Base-by-base conservation (phyloP, 2,888 invertebrate genomes). In the Pogonocherus hispidulus region DNA sequence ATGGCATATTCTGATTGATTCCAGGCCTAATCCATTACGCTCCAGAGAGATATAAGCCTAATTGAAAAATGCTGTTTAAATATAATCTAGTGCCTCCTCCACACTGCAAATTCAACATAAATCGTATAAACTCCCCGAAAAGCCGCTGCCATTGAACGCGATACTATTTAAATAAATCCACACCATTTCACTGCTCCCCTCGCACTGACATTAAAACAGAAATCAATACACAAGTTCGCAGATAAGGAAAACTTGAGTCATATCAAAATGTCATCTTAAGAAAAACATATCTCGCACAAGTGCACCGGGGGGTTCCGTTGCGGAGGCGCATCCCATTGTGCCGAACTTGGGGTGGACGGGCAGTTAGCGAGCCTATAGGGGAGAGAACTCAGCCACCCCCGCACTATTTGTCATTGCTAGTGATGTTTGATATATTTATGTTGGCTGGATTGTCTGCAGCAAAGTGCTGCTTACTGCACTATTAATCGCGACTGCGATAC, bases 381-480 rank as follows among this genome's bases (percentile, higher is more conserved):
- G 52, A 54, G 51, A 19, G 46, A 59, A 6, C 62, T 60, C 63
- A 56, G 72, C 79, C 79, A 79, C 82, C 83, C 82, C 80, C 80
- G 74, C 76, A 79, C 83, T 80, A 84, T 84, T 84, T 84, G 84
- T 84, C 84, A 84, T 83, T 83, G 84, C 79, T 80, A 81, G 82
- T 82, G 83, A 83, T 82, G 84, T 80, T 80, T 84, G 84, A 84
- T 84, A 83, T 84, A 84, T 84, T 84, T 84, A 84, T 84, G 84
- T 84, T 80, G 77, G 78, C 75, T 65, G 81, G 80, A 81, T 81
- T 81, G 83, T 83, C 83, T 83, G 81, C 79, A 78, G 78, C 81
- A 81, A 83, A 83, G 82, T 82, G 82, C 82, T 76, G 75, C 74
- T 75, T 75, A 62, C 69, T 65, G 73, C 71, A 73, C 80, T 80